These are phyloP conservation scores for Agrotis segetum DNA, from an alignment of 2,888 invertebrate genomes.

Conservation along the genomic window DNA sequence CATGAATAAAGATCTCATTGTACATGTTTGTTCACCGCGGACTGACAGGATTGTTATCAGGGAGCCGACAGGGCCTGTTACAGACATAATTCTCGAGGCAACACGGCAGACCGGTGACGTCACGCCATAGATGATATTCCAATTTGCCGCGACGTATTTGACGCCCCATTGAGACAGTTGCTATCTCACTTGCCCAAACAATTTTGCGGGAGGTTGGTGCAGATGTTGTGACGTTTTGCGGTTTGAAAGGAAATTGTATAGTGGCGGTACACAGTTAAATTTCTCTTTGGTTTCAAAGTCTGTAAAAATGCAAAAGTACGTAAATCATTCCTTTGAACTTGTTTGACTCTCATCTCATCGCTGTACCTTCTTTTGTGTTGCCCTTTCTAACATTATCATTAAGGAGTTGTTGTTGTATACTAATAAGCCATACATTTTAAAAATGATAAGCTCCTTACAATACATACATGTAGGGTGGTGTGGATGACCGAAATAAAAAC, in stretches of 20 bases:
- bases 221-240: slow-evolving; percentile 16
- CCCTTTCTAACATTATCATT: too few species aligned
- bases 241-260: not conserved
- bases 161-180: slow-evolving; percentile 44
- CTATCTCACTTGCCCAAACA: slow-evolving; percentile 32
- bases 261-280: not conserved
- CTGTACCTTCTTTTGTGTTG: too few species aligned
- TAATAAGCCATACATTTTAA: too few species aligned
- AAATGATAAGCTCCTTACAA: too few species aligned
- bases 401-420: too few species aligned
- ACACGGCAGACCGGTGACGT: slow-evolving; percentile 66
- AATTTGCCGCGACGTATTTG: slow-evolving; percentile 58
- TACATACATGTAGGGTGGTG: too few species aligned
- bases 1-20: slow-evolving; percentile 74
- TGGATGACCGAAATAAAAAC: too few species aligned
- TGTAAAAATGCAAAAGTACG: too few species aligned
- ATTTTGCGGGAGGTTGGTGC: slow-evolving; percentile 21
- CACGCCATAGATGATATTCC: slow-evolving; percentile 61
- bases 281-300: too few species aligned
- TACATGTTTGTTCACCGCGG: slow-evolving; percentile 67
- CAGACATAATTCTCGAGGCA: slow-evolving; percentile 66
- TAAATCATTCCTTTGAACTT: too few species aligned
- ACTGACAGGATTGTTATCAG: slow-evolving; percentile 69
- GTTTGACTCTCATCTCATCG: too few species aligned
- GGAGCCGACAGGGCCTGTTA: slow-evolving; percentile 67